Conservation (phyloP, 1,140 invertebrate genomes). For the Caerostris darwini region DNA sequence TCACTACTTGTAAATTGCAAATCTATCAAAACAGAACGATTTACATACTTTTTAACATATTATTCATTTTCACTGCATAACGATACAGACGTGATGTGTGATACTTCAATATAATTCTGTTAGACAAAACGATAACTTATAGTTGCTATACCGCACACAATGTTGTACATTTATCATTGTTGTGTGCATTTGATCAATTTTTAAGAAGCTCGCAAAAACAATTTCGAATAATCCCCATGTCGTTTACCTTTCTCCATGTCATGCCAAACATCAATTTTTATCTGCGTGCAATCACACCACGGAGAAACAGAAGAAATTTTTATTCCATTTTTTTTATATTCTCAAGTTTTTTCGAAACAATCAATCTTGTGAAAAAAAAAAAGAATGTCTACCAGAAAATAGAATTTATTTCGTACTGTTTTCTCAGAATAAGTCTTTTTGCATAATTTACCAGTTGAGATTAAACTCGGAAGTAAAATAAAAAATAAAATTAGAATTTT, state of each 20-base stretch:
- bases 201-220: neutral
- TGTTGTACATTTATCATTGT: neutral
- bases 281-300: neutral
- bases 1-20: no score
- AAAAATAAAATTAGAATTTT: neutral
- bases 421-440: neutral
- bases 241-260: neutral
- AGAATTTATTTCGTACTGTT: neutral
- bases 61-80: no score
- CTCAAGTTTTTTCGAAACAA: neutral
- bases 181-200: neutral
- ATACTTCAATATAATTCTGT: no score
- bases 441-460: neutral
- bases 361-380: conserved; percentile 20
- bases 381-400: neutral
- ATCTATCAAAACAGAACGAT: no score
- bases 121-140: no score
- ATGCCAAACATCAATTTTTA: conserved; percentile 15
- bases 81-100: no score
- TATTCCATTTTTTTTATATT: neutral
- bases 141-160: no score
- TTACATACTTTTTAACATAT: no score
- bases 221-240: neutral
- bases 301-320: neutral
- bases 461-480: neutral